These are phyloP conservation scores for Gymnoscelis rufifasciata DNA, from an alignment of 2,888 invertebrate species.

Conservation along the genomic window DNA sequence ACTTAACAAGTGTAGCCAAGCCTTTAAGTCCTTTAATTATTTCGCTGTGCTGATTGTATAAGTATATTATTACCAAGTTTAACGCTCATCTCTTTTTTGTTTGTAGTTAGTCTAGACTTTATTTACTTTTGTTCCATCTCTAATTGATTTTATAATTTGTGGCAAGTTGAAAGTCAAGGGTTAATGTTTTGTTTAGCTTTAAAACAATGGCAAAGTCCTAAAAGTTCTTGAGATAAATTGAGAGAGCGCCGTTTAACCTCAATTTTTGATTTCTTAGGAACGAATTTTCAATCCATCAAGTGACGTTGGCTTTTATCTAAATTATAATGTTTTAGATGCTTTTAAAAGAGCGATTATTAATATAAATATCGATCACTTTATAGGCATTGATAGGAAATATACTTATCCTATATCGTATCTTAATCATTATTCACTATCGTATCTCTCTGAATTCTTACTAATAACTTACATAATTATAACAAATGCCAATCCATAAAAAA, in stretches of 20 bases:
- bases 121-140: conserved; percentile 29
- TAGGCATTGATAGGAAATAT: neutral
- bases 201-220: conserved; percentile 7
- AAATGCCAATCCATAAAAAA: no score
- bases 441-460: no score
- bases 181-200: conserved; percentile 4
- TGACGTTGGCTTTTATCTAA: conserved; percentile 2
- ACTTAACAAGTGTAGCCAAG: no score
- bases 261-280: neutral
- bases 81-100: conserved; percentile 27
- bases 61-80: conserved; percentile 32
- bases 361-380: no score
- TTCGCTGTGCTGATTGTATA: conserved; percentile 21
- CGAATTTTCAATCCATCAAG: conserved; percentile 2
- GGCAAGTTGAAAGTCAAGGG: conserved; percentile 5
- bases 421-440: no score
- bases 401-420: no score
- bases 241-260: conserved; percentile 1
- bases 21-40: conserved; percentile 25
- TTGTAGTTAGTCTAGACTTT: conserved; percentile 30
- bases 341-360: no score
- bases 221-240: conserved; percentile 1
- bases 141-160: conserved; percentile 35
- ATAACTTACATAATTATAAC: no score
- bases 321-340: conserved; percentile 2